A percentile compares a stretch with the other conserved stretches of the same genome.
phyloP scores from a whole-genome alignment of 2,113 vertebrate species.

The Prunella himalayana region DNA sequence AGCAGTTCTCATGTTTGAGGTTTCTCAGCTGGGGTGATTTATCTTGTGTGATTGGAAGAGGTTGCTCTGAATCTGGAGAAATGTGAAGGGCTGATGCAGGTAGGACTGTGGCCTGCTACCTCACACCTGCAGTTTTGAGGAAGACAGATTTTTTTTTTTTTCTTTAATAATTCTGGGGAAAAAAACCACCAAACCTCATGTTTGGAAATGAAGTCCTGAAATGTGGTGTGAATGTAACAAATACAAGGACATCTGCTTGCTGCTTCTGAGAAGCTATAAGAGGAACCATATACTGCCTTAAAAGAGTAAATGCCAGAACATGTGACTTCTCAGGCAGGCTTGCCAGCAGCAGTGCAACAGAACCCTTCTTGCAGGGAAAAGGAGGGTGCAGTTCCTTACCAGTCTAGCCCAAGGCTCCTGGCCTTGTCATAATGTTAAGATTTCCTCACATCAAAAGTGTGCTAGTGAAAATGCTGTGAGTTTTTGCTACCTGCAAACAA shows the following conservation, averaged over 20 bases:
- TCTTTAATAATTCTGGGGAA: not conserved
- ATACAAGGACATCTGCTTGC: not conserved
- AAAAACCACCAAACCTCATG: accelerated
- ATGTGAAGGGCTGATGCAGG: not conserved
- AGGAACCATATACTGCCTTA: not conserved
- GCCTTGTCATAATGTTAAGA: not conserved
- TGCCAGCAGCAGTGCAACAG: not conserved
- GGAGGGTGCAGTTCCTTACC: not conserved
- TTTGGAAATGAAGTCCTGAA: not conserved
- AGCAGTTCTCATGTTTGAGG: not conserved
- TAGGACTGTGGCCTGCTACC: not conserved
- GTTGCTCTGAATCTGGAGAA: not conserved
- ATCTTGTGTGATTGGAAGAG: not conserved
- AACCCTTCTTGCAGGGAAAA: not conserved
- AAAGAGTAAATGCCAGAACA: not conserved
- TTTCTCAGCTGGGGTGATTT: not conserved
- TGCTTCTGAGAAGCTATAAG: constrained; percentile 18
- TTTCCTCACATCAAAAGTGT: not conserved
- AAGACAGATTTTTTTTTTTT: not conserved
- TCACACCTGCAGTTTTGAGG: not conserved
- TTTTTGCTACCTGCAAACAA: not conserved
- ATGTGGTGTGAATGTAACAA: not conserved
- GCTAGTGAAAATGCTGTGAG: not conserved
- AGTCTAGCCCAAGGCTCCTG: not conserved
- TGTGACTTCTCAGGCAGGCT: not conserved